These are phyloP conservation scores for Microcebus murinus DNA, from an alignment of 2,113 vertebrate species.

Conservation along the genomic window DNA sequence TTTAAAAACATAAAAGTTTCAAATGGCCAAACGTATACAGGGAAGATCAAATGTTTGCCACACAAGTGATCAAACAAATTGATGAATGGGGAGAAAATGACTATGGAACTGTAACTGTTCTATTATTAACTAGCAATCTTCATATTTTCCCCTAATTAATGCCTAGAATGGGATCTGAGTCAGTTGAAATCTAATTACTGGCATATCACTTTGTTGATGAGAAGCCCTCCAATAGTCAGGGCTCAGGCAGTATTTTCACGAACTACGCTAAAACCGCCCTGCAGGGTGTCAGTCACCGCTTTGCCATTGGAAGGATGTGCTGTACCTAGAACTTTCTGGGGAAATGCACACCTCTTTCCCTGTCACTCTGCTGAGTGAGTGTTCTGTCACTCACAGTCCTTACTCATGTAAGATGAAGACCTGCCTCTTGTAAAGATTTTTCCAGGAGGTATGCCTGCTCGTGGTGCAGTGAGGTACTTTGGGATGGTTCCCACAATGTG, in stretches of 20 bases:
- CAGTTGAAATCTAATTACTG: constrained; percentile 85
- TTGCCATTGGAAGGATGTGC: constrained; percentile 70
- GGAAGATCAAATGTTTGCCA: constrained; percentile 84
- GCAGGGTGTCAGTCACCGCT: constrained; percentile 76
- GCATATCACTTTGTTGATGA: constrained; percentile 84
- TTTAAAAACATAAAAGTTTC: constrained; percentile 28
- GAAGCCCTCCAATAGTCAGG: constrained; percentile 75
- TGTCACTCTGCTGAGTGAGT: constrained; percentile 76
- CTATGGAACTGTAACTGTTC: constrained; percentile 84
- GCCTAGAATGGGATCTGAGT: constrained; percentile 79
- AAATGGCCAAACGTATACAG: constrained; percentile 77
- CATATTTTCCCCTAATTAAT: constrained; percentile 84
- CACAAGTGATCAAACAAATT: constrained; percentile 85
- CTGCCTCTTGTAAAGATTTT: constrained; percentile 32
- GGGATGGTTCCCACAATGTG: not conserved
- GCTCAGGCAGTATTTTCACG: constrained; percentile 76
- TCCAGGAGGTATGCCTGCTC: constrained; percentile 49
- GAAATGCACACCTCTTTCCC: constrained; percentile 52
- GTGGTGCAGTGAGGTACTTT: constrained; percentile 47
- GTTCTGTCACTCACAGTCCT: constrained; percentile 66
- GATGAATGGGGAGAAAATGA: constrained; percentile 83
- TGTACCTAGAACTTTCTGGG: constrained; percentile 49
- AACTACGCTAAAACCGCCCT: constrained; percentile 71
- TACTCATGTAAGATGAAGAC: constrained; percentile 50
- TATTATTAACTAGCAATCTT: constrained; percentile 85